Percentiles rank a stretch among this genome's conserved stretches.
Evolutionary conservation across 1,140 invertebrate species (phyloP).

Genomic region (Drosophila bifasciata): DNA sequence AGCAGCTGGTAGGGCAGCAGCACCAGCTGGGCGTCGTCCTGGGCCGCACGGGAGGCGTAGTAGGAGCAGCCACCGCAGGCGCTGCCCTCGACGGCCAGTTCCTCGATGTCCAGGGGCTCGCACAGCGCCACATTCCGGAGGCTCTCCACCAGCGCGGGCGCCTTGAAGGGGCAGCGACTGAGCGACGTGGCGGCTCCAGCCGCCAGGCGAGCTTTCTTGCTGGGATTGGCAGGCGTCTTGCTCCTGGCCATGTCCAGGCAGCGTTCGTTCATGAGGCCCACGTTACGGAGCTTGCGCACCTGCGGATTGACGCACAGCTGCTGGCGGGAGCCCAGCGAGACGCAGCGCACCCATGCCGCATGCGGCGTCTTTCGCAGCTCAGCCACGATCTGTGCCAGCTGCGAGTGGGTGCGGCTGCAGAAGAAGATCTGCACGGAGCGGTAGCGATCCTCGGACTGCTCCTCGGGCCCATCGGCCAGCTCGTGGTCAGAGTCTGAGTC

Average conservation of each 20-base stretch:
- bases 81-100: slow-evolving; percentile 89
- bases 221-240: slow-evolving; percentile 85
- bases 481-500: slow-evolving; percentile 34
- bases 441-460: slow-evolving; percentile 62
- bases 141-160: slow-evolving; percentile 88
- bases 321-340: slow-evolving; percentile 95
- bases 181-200: slow-evolving; percentile 48
- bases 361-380: slow-evolving; percentile 95
- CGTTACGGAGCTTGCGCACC: slow-evolving; percentile 90
- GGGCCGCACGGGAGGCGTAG: slow-evolving; percentile 92
- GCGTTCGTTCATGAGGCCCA: slow-evolving; percentile 96
- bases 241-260: slow-evolving; percentile 90
- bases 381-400: slow-evolving; percentile 95
- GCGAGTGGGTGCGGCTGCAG: slow-evolving; percentile 98
- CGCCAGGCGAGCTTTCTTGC: slow-evolving; percentile 85
- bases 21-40: slow-evolving; percentile 91
- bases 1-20: slow-evolving; percentile 95
- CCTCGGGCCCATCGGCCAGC: slow-evolving; percentile 85
- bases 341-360: slow-evolving; percentile 89
- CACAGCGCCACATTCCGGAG: slow-evolving; percentile 88
- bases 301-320: slow-evolving; percentile 95
- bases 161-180: slow-evolving; percentile 87
- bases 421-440: slow-evolving; percentile 91
- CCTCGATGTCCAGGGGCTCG: slow-evolving; percentile 94
- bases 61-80: slow-evolving; percentile 94